Conservation (phyloP, 1,140 invertebrate species). For the honey bee (Apis mellifera) region Amel_HAv3.1 CM009931.2:24101001-24101500, state of each 20-base stretch:
- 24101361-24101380: not conserved
- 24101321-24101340: not conserved
- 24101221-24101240: not conserved
- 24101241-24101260: not conserved
- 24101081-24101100: not conserved
- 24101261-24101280: not conserved
- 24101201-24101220: no score
- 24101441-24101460: not conserved
- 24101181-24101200: no score
- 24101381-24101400: not conserved
- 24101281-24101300: not conserved
- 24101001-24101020: not conserved
- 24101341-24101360: no score
- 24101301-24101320: not conserved
- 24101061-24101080: not conserved
- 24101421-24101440: not conserved
- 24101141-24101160: not conserved
- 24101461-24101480: no score
- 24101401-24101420: not conserved
- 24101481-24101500: not conserved
- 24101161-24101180: not conserved
- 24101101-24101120: not conserved
- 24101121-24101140: not conserved
- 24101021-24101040: no score
- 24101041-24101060: not conserved